Conservation (phyloP, 2,888 invertebrate species). For the Himalopsyche kuldschensis region DNA sequence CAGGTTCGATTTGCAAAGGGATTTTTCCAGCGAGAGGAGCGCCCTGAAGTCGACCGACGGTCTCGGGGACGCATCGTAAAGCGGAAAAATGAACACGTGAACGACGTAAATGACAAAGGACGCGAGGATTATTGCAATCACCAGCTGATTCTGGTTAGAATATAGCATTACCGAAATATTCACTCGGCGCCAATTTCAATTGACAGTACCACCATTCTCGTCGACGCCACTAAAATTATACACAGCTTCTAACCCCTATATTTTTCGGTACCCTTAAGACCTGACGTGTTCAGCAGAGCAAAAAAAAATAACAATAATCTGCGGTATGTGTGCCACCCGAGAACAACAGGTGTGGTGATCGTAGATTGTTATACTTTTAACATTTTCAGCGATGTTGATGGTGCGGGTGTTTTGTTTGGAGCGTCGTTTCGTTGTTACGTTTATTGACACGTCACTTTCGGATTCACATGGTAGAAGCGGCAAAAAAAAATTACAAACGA, state of each 20-base stretch:
- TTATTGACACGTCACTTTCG: background rate
- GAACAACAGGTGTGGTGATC: background rate
- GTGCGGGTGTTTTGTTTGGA: background rate
- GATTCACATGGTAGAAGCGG: slow-evolving; percentile 30
- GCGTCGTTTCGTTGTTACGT: background rate
- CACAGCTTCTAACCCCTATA: background rate
- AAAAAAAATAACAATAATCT: background rate
- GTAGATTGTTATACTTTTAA: background rate
- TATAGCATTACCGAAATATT: slow-evolving; percentile 50
- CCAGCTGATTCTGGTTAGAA: slow-evolving; percentile 61
- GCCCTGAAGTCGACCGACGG: slow-evolving; percentile 48
- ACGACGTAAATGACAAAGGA: slow-evolving; percentile 61
- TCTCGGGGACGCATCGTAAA: slow-evolving; percentile 54
- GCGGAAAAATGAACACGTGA: slow-evolving; percentile 62
- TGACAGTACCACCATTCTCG: background rate
- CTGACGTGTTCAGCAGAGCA: background rate
- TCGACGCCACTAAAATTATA: background rate
- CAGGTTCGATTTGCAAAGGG: slow-evolving; percentile 55
- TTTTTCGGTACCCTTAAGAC: background rate
- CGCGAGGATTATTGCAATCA: slow-evolving; percentile 61
- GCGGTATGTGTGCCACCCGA: background rate
- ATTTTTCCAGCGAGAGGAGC: slow-evolving; percentile 58
- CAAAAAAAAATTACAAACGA: slow-evolving; percentile 24
- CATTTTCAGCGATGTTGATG: background rate
- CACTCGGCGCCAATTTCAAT: background rate